Evolutionary conservation across 2,888 invertebrate genomes (phyloP).

Genomic region (Tenthredo mesomela): DNA sequence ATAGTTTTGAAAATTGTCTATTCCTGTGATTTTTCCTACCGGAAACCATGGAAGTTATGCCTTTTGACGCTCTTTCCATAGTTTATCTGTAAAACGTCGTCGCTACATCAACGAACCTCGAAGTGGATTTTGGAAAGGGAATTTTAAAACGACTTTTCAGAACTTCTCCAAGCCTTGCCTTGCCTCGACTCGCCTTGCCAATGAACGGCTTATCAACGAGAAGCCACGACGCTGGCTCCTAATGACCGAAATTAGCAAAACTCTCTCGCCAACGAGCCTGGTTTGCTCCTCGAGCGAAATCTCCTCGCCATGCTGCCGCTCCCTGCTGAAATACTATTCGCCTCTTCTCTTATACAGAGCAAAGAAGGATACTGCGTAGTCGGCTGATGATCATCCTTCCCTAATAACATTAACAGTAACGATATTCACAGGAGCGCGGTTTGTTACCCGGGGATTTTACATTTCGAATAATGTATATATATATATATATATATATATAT

Average conservation of each 20-base stretch:
- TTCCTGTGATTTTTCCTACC: neutral
- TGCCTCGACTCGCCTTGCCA: neutral
- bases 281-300: neutral
- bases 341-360: neutral
- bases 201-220: constrained; percentile 39
- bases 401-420: constrained; percentile 23
- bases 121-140: neutral
- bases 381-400: constrained; percentile 16
- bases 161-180: neutral
- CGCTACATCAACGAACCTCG: neutral
- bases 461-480: neutral
- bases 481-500: too few species aligned
- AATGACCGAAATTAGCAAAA: constrained; percentile 48
- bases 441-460: neutral
- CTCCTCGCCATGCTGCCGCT: neutral
- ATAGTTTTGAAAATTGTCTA: neutral
- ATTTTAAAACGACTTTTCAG: constrained; percentile 19
- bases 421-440: neutral
- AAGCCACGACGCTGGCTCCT: constrained; percentile 19
- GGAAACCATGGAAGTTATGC: neutral
- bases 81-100: neutral
- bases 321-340: neutral
- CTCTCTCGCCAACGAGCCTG: constrained; percentile 14
- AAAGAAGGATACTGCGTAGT: neutral
- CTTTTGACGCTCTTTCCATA: too few species aligned